Percentiles rank a stretch among this genome's conserved stretches.
These are phyloP conservation scores for Elgaria multicarinata DNA, from an alignment of 2,113 vertebrate species.

Conservation along the genomic window DNA sequence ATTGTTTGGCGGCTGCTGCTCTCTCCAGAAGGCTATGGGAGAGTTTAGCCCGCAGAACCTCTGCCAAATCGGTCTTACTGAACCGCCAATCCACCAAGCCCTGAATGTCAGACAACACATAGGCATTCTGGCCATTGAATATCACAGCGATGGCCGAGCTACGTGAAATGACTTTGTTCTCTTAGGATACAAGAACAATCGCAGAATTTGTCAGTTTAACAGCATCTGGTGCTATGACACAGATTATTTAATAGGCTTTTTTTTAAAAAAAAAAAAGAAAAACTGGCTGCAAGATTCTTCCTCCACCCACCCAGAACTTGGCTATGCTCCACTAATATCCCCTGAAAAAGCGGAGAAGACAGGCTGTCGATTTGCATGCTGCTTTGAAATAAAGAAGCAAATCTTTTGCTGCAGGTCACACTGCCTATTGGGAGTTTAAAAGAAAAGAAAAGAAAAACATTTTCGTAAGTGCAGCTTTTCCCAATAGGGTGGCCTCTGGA, in stretches of 20 bases:
- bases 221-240: too few relatives aligned
- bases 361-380: background rate
- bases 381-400: background rate
- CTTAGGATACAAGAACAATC: background rate
- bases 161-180: background rate
- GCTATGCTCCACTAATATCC: background rate
- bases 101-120: constrained; percentile 5
- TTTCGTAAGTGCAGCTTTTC: too few relatives aligned
- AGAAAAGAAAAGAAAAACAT: too few relatives aligned
- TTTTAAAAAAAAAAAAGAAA: background rate
- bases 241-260: background rate
- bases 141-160: background rate
- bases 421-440: too few relatives aligned
- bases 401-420: background rate
- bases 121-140: background rate
- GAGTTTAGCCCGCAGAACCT: constrained; percentile 15
- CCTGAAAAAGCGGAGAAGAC: background rate
- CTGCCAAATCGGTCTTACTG: constrained; percentile 50
- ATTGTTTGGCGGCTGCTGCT: constrained; percentile 18
- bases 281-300: background rate
- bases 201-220: background rate
- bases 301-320: background rate
- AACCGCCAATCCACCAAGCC: constrained; percentile 31
- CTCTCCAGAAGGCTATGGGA: background rate
- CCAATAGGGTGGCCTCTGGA: too few relatives aligned